phyloP scores from a whole-genome alignment of 2,797 vertebrate genomes.

The Mus minutoides region DNA sequence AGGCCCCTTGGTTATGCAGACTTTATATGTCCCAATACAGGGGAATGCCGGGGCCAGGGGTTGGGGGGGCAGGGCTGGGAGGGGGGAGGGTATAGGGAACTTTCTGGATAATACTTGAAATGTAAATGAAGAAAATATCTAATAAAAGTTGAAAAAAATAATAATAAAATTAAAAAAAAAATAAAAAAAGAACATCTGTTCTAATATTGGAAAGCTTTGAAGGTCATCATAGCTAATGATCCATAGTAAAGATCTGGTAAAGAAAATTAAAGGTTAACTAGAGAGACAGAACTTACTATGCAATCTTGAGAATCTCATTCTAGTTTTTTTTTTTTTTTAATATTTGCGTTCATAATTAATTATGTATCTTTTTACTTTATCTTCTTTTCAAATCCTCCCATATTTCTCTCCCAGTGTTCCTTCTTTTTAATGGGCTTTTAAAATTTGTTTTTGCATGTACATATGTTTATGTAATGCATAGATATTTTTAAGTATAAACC shows the following conservation, averaged over 20 bases:
- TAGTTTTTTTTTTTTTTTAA: neutral
- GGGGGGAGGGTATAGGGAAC: too few relatives aligned
- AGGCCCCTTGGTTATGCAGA: too few relatives aligned
- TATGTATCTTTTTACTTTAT: neutral
- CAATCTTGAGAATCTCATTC: neutral
- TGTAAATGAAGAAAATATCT: too few relatives aligned
- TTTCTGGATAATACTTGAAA: too few relatives aligned
- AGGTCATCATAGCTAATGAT: neutral
- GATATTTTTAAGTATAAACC: too few relatives aligned
- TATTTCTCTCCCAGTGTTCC: rapidly evolving
- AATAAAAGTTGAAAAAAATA: too few relatives aligned
- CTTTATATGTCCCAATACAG: too few relatives aligned
- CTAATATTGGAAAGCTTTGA: neutral
- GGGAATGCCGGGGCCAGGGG: too few relatives aligned
- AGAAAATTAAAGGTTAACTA: neutral
- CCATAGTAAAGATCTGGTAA: neutral
- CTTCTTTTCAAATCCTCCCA: too few relatives aligned
- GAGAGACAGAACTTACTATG: neutral
- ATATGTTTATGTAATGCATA: neutral
- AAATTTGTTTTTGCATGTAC: neutral
- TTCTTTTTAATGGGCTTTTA: neutral
- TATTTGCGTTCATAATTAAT: neutral
- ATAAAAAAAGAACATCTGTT: neutral
- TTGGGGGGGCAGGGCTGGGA: too few relatives aligned
- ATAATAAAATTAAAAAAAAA: too few relatives aligned